Evolutionary conservation across 2,888 invertebrate species (phyloP), one percentile per base, ranked within the genome.

Genomic region (Malthinus flaveolus): DNA sequence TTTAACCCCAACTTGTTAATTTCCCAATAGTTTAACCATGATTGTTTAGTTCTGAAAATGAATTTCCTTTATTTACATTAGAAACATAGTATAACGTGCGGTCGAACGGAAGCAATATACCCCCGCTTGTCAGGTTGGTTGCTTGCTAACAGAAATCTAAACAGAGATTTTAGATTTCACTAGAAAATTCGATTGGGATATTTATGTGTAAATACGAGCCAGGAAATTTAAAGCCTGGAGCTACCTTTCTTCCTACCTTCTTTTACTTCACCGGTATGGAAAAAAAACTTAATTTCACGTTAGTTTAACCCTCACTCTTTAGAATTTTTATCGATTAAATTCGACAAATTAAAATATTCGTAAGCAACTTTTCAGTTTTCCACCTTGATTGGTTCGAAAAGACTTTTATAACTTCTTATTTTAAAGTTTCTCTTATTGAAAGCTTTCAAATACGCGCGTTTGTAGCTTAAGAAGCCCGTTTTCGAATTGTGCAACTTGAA

Each of bases 51-150:
- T n/a, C n/a, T 42, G 1, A 23, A 13, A 42, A 42, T 42, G 48
- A 62, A 49, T 64, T 69, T 68, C 68, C 61, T 70, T 69, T 70
- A 70, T 70, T 69, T 70, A 66, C 64, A 63, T 63, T 62, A 62
- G 56, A 63, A 64, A 66, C 58, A 61, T 60, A 50, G 60, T 49
- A n/a, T n/a, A 59, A 64, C 49, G 56, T 54, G 64, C 70, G 71
- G 69, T 70, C 70, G 67, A 64, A 68, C 71, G 72, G 69, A 69
- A 71, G 67, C 70, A 72, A 72, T 72, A 71, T 66, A 66, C 67
- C 67, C 68, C 23, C 23, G 23, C 5, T 5, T 23, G 65, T 58
- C 64, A 65, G 67, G 63, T 66, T 57, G 62, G 56, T 54, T 61
- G 61, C 63, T 66, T 61, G 58, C 63, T 66, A 68, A 68, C 68